phyloP scores from a whole-genome alignment of 2,797 vertebrate species.

The Acipenser ruthenus region DNA sequence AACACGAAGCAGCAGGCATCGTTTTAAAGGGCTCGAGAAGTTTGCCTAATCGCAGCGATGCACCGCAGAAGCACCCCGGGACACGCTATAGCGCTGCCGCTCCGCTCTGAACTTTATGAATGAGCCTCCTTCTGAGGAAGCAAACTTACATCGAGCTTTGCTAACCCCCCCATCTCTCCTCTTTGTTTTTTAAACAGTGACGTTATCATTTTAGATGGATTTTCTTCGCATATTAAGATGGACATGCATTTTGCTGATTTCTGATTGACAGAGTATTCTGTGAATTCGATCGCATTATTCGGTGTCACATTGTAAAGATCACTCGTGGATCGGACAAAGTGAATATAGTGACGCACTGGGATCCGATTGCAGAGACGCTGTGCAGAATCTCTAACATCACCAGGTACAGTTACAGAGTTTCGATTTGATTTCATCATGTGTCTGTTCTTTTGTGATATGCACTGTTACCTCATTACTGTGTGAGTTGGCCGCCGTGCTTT shows the following conservation, averaged over 20 bases:
- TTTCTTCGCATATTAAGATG: slow-evolving; percentile 27
- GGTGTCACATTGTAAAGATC: slow-evolving; percentile 22
- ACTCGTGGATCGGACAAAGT: slow-evolving; percentile 15
- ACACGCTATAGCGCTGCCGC: slow-evolving; percentile 29
- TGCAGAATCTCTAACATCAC: too few species aligned
- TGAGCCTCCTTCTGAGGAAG: slow-evolving; percentile 30
- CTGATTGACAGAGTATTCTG: slow-evolving; percentile 18
- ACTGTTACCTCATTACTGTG: too few species aligned
- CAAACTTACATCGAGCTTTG: slow-evolving; percentile 27
- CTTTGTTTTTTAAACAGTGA: slow-evolving; percentile 22
- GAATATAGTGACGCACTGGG: slow-evolving; percentile 19
- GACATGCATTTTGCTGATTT: slow-evolving; percentile 31
- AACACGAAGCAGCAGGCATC: neutral
- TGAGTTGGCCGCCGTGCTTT: too few species aligned
- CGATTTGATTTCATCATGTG: too few species aligned
- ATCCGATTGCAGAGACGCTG: too few species aligned
- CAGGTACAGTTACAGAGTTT: too few species aligned
- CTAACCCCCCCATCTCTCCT: slow-evolving; percentile 18
- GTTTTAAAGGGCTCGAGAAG: slow-evolving; percentile 19
- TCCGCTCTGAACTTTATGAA: slow-evolving; percentile 34
- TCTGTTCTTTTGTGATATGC: too few species aligned
- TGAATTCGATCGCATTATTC: slow-evolving; percentile 20
- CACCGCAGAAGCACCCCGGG: slow-evolving; percentile 54
- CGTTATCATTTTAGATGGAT: slow-evolving; percentile 37
- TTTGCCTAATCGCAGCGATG: slow-evolving; percentile 43